Evolutionary conservation across 2,797 vertebrate genomes (phyloP).

Genomic region (Tragopan temminckii): DNA sequence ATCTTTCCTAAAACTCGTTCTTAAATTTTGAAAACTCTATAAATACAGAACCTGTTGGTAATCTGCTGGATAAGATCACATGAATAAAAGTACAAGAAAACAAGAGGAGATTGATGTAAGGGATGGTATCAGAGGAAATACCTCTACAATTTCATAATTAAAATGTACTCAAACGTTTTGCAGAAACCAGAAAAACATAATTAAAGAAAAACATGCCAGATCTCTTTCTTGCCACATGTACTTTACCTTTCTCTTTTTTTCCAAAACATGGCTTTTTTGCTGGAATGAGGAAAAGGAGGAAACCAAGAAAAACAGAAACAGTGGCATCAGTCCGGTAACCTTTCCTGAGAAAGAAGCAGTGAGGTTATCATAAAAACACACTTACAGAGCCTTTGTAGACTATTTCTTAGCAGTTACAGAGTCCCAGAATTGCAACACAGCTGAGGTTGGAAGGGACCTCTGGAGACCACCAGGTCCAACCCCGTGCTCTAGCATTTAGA

Average conservation of each 20-base stretch:
- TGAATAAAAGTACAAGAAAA: background rate
- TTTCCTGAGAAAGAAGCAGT: constrained; percentile 84
- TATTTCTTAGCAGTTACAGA: background rate
- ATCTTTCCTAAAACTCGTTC: background rate
- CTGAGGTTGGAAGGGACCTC: background rate
- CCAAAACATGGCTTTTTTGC: constrained; percentile 87
- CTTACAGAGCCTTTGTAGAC: background rate
- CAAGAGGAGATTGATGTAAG: background rate
- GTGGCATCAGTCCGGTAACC: constrained; percentile 97
- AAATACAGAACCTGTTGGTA: background rate
- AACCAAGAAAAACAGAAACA: constrained; percentile 94
- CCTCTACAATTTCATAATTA: background rate
- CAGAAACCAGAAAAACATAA: background rate
- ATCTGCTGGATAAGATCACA: background rate
- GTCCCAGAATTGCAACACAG: background rate
- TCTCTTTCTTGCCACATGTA: background rate
- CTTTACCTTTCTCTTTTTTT: constrained; percentile 82
- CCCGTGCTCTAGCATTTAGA: background rate
- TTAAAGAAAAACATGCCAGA: background rate
- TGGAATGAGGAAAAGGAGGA: constrained; percentile 98
- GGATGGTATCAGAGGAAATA: background rate
- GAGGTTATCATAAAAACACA: background rate
- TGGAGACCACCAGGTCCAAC: background rate
- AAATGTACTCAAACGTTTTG: background rate
- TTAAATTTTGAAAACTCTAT: background rate